Evolutionary conservation across 2,888 invertebrate genomes (phyloP).

Genomic region (Prenolepis imparis): DNA sequence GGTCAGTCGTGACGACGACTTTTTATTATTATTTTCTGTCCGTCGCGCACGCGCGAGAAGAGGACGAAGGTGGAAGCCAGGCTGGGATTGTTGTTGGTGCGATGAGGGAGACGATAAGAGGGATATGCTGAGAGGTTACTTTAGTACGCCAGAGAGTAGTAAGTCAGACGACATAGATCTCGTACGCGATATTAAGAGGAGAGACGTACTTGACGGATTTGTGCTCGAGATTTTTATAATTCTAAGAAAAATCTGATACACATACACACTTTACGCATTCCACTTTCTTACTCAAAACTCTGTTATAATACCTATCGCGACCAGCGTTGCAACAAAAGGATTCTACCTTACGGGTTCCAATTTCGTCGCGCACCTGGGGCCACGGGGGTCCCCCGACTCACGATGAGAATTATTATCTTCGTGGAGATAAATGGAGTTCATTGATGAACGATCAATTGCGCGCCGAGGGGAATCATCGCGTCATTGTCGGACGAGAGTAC

Average conservation of each 20-base stretch:
- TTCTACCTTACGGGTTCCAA: constrained; percentile 27
- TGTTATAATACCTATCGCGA: not conserved
- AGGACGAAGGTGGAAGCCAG: constrained; percentile 47
- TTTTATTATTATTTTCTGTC: constrained; percentile 44
- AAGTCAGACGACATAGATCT: constrained; percentile 45
- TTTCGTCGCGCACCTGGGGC: constrained; percentile 63
- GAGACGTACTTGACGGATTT: constrained; percentile 6
- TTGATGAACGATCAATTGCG: constrained; percentile 81
- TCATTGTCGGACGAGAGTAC: constrained; percentile 72
- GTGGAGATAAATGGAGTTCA: constrained; percentile 81
- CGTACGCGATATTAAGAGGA: constrained; percentile 26
- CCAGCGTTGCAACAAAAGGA: constrained; percentile 32
- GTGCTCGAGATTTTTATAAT: constrained; percentile 26
- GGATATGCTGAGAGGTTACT: constrained; percentile 35
- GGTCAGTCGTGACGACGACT: constrained; percentile 58
- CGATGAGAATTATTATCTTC: constrained; percentile 76
- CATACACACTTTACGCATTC: not conserved
- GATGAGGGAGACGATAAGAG: constrained; percentile 40
- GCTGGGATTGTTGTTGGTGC: constrained; percentile 1
- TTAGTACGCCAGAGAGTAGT: constrained; percentile 12
- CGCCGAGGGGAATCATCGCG: constrained; percentile 59
- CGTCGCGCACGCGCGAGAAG: constrained; percentile 33
- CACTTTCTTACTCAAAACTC: constrained; percentile 1
- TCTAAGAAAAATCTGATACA: constrained; percentile 8
- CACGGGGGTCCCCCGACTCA: constrained; percentile 44